phyloP scores from a whole-genome alignment of 2,797 vertebrate genomes.

The Myripristis murdjan region DNA sequence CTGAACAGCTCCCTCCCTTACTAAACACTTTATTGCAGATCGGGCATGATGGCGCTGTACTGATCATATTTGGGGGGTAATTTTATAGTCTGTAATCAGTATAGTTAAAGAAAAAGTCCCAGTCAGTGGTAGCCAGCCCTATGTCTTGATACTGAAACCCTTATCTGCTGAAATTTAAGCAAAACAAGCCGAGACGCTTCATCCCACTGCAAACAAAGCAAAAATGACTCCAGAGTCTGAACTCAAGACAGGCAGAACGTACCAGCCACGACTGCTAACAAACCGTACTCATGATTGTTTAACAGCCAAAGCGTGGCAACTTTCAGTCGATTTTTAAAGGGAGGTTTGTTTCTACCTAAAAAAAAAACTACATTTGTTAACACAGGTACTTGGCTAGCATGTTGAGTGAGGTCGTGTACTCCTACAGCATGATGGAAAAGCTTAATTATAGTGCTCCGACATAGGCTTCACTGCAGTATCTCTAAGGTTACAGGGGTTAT shows the following conservation, averaged over 20 bases:
- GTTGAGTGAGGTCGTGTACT: background rate
- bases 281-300: constrained; percentile 1
- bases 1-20: background rate
- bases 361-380: constrained; percentile 3
- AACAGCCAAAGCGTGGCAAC: background rate
- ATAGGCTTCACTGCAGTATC: constrained; percentile 12
- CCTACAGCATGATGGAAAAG: background rate
- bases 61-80: too few relatives aligned
- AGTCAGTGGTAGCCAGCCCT: background rate
- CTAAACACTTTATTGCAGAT: background rate
- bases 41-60: background rate
- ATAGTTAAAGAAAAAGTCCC: too few relatives aligned
- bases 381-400: constrained; percentile 1
- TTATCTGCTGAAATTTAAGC: constrained; percentile 2
- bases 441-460: background rate
- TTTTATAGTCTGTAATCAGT: too few relatives aligned
- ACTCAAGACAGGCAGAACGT: constrained; percentile 4
- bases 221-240: background rate
- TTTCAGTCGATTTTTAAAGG: constrained; percentile 2
- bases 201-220: background rate
- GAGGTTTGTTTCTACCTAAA: background rate
- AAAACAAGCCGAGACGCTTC: constrained; percentile 16
- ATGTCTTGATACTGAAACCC: background rate
- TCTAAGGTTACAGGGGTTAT: constrained; percentile 26
- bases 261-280: background rate